Conservation (phyloP, 2,113 vertebrate species). For the Pygoscelis antarcticus region DNA sequence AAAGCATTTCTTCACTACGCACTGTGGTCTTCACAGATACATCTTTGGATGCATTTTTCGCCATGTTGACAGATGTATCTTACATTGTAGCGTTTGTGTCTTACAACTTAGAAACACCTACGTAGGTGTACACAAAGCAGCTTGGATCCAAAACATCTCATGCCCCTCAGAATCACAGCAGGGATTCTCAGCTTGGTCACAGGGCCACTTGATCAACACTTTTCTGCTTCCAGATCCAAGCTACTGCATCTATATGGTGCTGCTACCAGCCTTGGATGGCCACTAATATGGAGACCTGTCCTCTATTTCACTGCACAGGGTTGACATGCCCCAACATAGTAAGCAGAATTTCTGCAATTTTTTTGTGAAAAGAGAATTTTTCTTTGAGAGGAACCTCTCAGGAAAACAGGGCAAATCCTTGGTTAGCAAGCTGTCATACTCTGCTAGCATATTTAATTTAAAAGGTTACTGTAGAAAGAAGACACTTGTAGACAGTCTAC, state of each 20-base stretch:
- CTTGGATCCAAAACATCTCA: neutral
- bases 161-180: neutral
- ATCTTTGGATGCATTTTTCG: neutral
- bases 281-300: neutral
- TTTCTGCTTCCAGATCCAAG: neutral
- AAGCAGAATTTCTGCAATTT: neutral
- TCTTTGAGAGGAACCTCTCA: neutral
- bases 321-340: fast-evolving
- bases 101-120: neutral
- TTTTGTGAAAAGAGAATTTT: neutral
- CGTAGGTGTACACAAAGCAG: neutral
- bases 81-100: neutral
- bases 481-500: neutral
- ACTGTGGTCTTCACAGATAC: neutral
- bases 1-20: neutral
- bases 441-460: neutral
- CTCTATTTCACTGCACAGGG: neutral
- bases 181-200: neutral
- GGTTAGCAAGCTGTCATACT: neutral
- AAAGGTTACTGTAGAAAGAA: neutral
- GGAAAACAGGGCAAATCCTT: neutral
- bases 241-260: neutral
- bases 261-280: neutral
- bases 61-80: neutral
- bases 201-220: neutral